Conservation (phyloP, 1,140 invertebrate genomes). For the Drosophila nigrodunni region DNA sequence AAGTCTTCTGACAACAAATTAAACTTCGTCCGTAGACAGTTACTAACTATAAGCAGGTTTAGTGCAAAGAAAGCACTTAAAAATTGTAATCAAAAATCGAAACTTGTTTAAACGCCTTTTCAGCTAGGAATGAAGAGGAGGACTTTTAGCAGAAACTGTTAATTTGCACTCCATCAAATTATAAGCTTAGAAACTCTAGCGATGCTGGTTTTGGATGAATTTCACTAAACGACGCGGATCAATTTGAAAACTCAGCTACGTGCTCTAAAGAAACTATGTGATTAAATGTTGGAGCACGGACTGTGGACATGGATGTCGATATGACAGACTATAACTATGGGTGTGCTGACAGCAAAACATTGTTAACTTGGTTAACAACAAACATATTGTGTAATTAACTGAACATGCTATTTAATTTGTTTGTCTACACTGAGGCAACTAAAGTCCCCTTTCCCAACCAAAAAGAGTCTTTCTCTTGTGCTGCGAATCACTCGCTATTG, state of each 20-base stretch:
- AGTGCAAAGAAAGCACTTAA: too few species aligned
- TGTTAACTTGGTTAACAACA: conserved; percentile 3
- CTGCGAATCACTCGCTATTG: conserved; percentile 9
- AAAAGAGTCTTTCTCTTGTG: neutral
- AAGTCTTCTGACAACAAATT: too few species aligned
- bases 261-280: conserved; percentile 55
- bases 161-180: neutral
- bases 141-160: neutral
- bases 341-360: conserved; percentile 1
- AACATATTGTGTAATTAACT: conserved; percentile 48
- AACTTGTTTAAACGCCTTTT: neutral
- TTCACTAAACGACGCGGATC: conserved; percentile 4
- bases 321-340: neutral
- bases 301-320: neutral
- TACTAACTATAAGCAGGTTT: too few species aligned
- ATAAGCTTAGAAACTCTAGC: neutral
- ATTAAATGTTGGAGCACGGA: conserved; percentile 26
- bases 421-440: neutral
- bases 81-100: too few species aligned
- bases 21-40: too few species aligned
- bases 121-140: too few species aligned
- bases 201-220: neutral
- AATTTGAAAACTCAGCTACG: conserved; percentile 33
- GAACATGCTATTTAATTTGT: conserved; percentile 37
- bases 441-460: neutral